These are phyloP conservation scores for Enteromius unitaeniatus DNA, from an alignment of 2,797 vertebrate genomes.

Conservation along the genomic window DNA sequence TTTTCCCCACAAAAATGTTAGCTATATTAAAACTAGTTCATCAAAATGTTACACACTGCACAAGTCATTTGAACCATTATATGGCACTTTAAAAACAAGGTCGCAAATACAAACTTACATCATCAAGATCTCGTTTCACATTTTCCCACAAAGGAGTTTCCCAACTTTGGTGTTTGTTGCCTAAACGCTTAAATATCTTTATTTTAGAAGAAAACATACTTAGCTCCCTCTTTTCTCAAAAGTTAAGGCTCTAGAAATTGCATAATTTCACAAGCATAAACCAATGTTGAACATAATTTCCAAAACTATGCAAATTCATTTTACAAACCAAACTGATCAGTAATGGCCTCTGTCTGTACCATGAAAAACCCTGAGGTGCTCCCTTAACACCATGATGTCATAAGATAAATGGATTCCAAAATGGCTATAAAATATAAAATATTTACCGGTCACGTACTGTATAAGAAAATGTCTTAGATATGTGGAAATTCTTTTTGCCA, in stretches of 20 bases:
- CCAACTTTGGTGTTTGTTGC: constrained; percentile 13
- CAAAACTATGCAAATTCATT: background rate
- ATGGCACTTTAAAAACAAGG: constrained; percentile 4
- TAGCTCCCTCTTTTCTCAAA: constrained; percentile 45
- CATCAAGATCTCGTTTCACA: background rate
- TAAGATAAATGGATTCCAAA: background rate
- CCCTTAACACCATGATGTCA: background rate
- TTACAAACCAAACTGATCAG: background rate
- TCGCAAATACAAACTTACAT: background rate
- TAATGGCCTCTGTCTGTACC: background rate
- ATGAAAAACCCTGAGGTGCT: constrained; percentile 24
- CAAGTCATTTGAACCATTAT: background rate
- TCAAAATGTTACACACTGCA: background rate
- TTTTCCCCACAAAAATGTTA: background rate
- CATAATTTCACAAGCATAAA: constrained; percentile 59
- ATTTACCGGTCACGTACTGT: background rate
- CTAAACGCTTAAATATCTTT: background rate
- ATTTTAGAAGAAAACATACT: background rate
- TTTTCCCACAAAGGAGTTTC: background rate
- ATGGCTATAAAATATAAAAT: background rate
- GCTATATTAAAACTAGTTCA: background rate
- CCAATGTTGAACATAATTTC: background rate
- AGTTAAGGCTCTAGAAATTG: constrained; percentile 67
- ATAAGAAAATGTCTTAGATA: background rate
- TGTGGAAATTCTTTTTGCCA: background rate